Evolutionary conservation across 2,888 invertebrate genomes (phyloP).

Genomic region (Netelia fuscicornis): DNA sequence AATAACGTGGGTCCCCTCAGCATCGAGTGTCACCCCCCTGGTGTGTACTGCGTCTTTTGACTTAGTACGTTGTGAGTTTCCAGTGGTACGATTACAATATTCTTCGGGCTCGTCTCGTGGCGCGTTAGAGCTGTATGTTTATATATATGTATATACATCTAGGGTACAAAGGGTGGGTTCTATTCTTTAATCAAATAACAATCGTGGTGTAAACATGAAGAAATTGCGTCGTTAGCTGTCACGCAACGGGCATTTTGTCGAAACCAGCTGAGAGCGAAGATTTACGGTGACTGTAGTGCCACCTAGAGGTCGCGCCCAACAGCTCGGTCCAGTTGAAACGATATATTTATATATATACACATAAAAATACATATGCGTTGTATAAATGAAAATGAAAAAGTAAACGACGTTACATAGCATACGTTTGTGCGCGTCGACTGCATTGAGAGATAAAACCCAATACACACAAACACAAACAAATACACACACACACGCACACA

Average conservation of each 20-base stretch:
- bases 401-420: background rate
- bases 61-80: conserved; percentile 68
- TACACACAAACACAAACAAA: conserved; percentile 13
- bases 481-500: conserved; percentile 32
- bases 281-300: conserved; percentile 10
- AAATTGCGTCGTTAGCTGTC: conserved; percentile 56
- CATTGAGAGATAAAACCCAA: conserved; percentile 3
- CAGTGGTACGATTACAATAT: conserved; percentile 54
- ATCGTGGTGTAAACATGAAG: conserved; percentile 5
- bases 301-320: conserved; percentile 20
- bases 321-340: conserved; percentile 4
- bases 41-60: conserved; percentile 65
- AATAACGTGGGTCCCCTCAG: too few relatives aligned
- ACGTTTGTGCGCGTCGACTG: conserved; percentile 26
- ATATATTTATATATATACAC: conserved; percentile 3
- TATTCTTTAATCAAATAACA: background rate
- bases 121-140: conserved; percentile 6
- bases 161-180: background rate
- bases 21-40: too few relatives aligned
- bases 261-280: conserved; percentile 43
- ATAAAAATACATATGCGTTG: background rate
- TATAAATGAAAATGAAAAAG: background rate
- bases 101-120: background rate
- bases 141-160: conserved; percentile 13
- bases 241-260: conserved; percentile 29